These are phyloP conservation scores for Colius striatus DNA, from an alignment of 2,113 vertebrate species.

Conservation along the genomic window DNA sequence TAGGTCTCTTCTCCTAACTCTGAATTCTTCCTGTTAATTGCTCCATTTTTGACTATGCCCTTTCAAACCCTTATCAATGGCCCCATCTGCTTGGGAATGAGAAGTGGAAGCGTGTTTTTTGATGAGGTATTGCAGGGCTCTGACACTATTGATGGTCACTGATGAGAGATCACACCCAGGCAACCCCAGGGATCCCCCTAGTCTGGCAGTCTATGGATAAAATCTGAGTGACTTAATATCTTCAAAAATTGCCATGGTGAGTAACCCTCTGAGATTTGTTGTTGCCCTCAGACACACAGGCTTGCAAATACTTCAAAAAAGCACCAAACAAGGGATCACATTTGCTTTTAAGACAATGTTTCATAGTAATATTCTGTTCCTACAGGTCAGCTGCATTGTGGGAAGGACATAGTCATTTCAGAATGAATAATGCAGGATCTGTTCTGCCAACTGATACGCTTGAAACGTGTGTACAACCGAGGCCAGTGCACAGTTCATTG, in stretches of 20 bases:
- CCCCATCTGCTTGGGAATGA: background rate
- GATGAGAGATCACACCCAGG: background rate
- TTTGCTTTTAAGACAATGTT: conserved; percentile 13
- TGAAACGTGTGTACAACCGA: background rate
- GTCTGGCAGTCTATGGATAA: background rate
- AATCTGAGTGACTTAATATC: background rate
- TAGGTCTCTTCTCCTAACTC: background rate
- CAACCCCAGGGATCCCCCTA: background rate
- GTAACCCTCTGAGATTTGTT: background rate
- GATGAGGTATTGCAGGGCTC: background rate
- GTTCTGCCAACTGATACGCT: background rate
- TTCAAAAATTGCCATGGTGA: conserved; percentile 4
- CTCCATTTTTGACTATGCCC: background rate
- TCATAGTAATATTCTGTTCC: background rate
- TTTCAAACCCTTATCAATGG: background rate
- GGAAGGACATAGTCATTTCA: background rate
- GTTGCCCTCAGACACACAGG: background rate
- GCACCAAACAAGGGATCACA: conserved; percentile 19
- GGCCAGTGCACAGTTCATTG: background rate
- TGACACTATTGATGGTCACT: background rate
- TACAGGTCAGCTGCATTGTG: background rate
- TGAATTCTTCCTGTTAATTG: background rate
- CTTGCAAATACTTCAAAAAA: background rate
- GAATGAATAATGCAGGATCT: background rate
- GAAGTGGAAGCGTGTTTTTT: background rate